Evolutionary conservation across 2,888 invertebrate genomes (phyloP), one percentile per base, ranked within the genome.

Genomic region (Steromphala cineraria): DNA sequence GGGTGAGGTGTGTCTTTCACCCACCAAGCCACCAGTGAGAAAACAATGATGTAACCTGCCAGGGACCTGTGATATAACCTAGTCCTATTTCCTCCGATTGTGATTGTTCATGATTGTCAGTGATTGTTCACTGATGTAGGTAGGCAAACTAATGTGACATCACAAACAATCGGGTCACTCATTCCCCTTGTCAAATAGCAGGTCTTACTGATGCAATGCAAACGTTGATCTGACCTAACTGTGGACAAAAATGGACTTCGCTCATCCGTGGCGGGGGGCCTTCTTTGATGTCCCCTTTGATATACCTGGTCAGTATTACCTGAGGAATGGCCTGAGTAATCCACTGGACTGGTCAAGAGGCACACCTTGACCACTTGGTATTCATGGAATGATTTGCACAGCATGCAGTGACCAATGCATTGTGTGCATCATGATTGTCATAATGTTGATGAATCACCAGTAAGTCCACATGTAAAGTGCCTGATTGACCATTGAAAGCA

Each of bases 271-370:
- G n/a, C 36, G 7, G 71, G 31, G 36, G 40, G 2, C 10, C 24
- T n/a, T 17, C 71, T 71, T 71, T 71, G 71, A 71, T n/a, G 71
- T 71, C 40, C 36, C 40, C 71, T 71, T 71, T 71, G 71, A 71
- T 71, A 31, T 40, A 71, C 17, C 19, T 10, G 40, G 31, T 40
- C 19, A 36, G 17, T 40, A 2, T 62, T 17, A 36, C 31, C 31
- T 36, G 36, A 71, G 71, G 36, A 31, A 71, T 36, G 71, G 71
- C 36, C 36, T 31, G 31, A 19, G 19, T 71, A 71, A 71, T 71
- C 71, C 71, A 15, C 5, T 71, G 31, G 31, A 31, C 36, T 71
- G 71, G 71, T 71, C 71, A 71, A 71, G 71, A n/a, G 36, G 28
- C 36, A 62, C 24, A 62, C 62, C 28, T 62, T 24, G 62, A 62